Base-by-base conservation (phyloP, 1,140 invertebrate genomes). In the Anagrus nilaparvatae region DNA sequence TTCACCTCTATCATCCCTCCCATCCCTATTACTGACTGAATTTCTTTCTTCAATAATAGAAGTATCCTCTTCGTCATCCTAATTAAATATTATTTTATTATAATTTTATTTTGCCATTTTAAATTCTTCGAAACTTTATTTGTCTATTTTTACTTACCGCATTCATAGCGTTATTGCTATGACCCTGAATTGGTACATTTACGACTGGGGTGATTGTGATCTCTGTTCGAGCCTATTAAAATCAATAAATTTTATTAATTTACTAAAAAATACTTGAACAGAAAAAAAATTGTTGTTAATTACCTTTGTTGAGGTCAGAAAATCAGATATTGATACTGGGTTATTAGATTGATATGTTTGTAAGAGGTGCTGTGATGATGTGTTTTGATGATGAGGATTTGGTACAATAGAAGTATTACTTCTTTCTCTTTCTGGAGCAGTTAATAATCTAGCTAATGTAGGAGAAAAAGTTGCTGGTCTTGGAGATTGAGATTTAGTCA, bases 361-460 rank as follows among this genome's bases (percentile, higher is more conserved):
- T 28, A 63, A 34, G 33, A 67, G 50, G 47, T 65, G 61, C 24
- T 66, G 64, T 5, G 54, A 49, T 17, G 53, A 40, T 16, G 54
- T 43, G 17, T 46, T 59, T 60, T 56, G 61, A 44, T 61, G 60
- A 25, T 60, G 60, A 24, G 55, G 49, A 24, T 50, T 49, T 20
- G 55, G 44, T 19, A 49, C 51, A 2, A 53, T 47, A 6, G 51
- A 48, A 3, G 60, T 50, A 17, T 50, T 52, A 40, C 43, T 59
- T 46, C 66, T 55, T 16, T 67, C 60, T 49, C 71, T 63, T 53
- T 79, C 76, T 8, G 77, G 76, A 34, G 81, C 80, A 20, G 82
- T 87, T 44, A 87, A 67, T 47, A 87, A 71, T 62, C 81, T 73
- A 32, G 82, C 82, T 59, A 87, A 71, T 37, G 83, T 87, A 35